These are phyloP conservation scores for Aplysia californica DNA, from an alignment of 1,140 invertebrate species.

Conservation along the genomic window DNA sequence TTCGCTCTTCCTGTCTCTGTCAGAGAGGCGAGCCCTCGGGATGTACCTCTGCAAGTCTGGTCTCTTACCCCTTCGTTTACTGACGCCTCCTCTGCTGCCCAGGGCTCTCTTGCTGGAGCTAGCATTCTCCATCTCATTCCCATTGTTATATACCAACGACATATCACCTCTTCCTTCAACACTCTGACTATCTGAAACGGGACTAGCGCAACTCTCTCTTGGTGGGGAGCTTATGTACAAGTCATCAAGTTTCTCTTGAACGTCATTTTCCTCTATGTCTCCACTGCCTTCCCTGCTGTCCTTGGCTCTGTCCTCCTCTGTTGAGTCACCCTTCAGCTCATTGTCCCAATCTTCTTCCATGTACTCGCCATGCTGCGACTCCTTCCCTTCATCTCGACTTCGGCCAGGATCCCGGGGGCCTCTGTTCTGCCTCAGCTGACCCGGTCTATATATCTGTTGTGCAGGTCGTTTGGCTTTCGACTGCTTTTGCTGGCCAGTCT, in stretches of 20 bases:
- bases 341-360: slow-evolving; percentile 42
- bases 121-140: background rate
- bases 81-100: slow-evolving; percentile 9
- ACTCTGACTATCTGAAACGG: background rate
- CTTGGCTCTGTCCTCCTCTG: slow-evolving; percentile 35
- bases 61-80: slow-evolving; percentile 41
- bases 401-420: background rate
- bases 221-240: slow-evolving; percentile 12
- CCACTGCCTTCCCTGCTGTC: slow-evolving; percentile 50
- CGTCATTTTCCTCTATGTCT: slow-evolving; percentile 25
- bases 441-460: slow-evolving; percentile 47
- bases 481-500: background rate
- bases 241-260: slow-evolving; percentile 5
- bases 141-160: background rate
- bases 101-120: slow-evolving; percentile 13
- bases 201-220: slow-evolving; percentile 20
- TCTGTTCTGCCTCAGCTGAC: slow-evolving; percentile 24
- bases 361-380: background rate
- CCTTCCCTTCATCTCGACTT: background rate
- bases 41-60: slow-evolving; percentile 62
- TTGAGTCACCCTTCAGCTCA: slow-evolving; percentile 12
- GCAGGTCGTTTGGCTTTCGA: slow-evolving; percentile 38
- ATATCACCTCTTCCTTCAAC: background rate
- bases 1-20: slow-evolving; percentile 39
- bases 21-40: slow-evolving; percentile 48